These are phyloP conservation scores for Oophaga pumilio DNA, from an alignment of 2,113 vertebrate species.

Conservation along the genomic window DNA sequence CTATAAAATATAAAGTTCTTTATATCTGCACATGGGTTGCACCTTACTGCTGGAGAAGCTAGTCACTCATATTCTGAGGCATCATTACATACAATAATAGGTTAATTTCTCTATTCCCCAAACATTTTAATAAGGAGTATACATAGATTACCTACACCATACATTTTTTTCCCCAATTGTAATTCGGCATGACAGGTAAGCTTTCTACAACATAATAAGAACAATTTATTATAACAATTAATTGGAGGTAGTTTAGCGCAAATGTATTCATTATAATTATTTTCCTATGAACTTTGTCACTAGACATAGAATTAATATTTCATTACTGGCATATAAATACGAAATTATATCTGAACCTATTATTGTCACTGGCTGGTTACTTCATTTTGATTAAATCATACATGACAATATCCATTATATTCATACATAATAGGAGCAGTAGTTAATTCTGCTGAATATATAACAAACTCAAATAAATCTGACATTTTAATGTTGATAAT, in stretches of 20 bases:
- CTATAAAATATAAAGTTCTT: too few species aligned
- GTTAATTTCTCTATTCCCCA: too few species aligned
- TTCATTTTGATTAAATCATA: conserved; percentile 63
- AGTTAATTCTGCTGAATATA: conserved; percentile 10
- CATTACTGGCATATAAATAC: conserved; percentile 41
- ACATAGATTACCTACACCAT: not conserved
- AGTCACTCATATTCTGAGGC: too few species aligned
- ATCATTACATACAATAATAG: too few species aligned
- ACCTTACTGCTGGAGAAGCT: too few species aligned
- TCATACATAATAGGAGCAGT: conserved; percentile 59
- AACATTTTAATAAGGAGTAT: too few species aligned
- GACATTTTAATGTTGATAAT: not conserved
- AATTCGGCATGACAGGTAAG: not conserved
- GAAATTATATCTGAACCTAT: conserved; percentile 63
- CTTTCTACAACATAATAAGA: not conserved
- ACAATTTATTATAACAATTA: conserved; percentile 11
- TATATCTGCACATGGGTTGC: too few species aligned
- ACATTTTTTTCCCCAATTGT: not conserved
- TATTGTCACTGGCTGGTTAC: conserved; percentile 63
- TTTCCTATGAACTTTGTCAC: conserved; percentile 33
- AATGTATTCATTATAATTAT: conserved; percentile 1
- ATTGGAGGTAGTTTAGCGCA: not conserved
- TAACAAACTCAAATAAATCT: not conserved
- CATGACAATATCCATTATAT: conserved; percentile 53
- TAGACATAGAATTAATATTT: conserved; percentile 52